A percentile compares a stretch with the other conserved stretches of the same genome.
phyloP scores from a whole-genome alignment of 2,113 vertebrate genomes.

The Seriola rivoliana region DNA sequence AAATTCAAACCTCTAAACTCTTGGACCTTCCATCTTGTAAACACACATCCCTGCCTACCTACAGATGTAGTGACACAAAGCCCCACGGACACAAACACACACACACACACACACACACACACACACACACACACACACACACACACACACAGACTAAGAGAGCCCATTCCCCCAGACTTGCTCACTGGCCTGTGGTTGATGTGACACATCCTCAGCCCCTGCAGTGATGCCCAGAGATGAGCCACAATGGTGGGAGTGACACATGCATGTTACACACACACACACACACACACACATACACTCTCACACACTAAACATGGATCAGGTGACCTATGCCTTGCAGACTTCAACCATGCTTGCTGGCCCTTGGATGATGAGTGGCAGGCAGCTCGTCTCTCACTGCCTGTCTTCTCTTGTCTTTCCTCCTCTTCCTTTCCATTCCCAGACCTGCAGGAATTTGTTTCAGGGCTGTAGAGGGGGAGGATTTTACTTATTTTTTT shows the following conservation, averaged over 20 bases:
- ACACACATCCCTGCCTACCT: constrained; percentile 4
- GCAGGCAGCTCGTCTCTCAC: constrained; percentile 59
- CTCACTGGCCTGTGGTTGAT: constrained; percentile 83
- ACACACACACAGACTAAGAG: constrained; percentile 29
- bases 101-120: constrained; percentile 41
- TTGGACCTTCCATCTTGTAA: constrained; percentile 11
- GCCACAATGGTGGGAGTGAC: constrained; percentile 50
- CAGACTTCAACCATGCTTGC: constrained; percentile 74
- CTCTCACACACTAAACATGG: constrained; percentile 70
- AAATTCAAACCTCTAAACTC: constrained; percentile 11
- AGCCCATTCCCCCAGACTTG: constrained; percentile 71
- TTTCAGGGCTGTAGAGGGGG: not conserved
- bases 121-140: constrained; percentile 5
- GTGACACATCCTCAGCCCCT: constrained; percentile 78
- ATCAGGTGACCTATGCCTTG: constrained; percentile 72
- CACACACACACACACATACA: constrained; percentile 55
- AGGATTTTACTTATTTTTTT: constrained; percentile 26
- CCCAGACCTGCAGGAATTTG: constrained; percentile 32
- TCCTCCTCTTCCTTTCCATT: not conserved
- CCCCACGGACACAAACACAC: constrained; percentile 23
- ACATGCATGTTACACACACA: constrained; percentile 12
- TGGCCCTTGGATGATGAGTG: constrained; percentile 80
- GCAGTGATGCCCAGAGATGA: constrained; percentile 76
- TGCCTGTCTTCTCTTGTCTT: constrained; percentile 23
- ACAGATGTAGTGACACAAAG: constrained; percentile 13